Base-by-base conservation (phyloP, 2,888 invertebrate genomes). In the Silvanus unidentatus region DNA sequence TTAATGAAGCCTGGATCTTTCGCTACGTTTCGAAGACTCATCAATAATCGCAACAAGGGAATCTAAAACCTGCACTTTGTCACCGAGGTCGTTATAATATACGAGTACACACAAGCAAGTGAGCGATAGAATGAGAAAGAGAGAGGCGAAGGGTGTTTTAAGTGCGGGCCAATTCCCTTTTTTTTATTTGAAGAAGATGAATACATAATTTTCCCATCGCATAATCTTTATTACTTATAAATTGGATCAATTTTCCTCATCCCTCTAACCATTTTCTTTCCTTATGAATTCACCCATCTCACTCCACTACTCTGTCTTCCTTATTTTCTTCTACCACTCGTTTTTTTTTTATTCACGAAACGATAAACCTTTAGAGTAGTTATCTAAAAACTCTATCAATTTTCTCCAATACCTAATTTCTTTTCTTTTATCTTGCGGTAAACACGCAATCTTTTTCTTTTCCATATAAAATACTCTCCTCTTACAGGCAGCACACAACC, bases 381-480 rank as follows among this genome's bases (percentile, higher is more conserved):
- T 48, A 46, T 46, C 45, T 46, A 48, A 37, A 53, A 53, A 52
- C 50, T 54, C 52, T 47, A 54, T 54, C 54, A 50, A 54, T 52
- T 50, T 49, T 42, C 45, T 45, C 39, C 51, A 45, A 52, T 52
- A 48, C 47, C 50, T 54, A 54, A 54, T 54, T 54, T 47, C 49
- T 52, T 49, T 52, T 50, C 43, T 52, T 49, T 45, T 49, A 47
- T 52, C 42, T 47, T 36, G 43, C 49, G 42, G 47, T 49, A 49
- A 47, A 49, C 51, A 51, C 51, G 51, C 51, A 49, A 43, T 49
- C 43, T 46, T 46, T 51, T 48, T 48, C 38, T 22, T 35, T 41
- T 29, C 16, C 10, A 15, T 16, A 6, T 40, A n/a, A 29, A 15
- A 14, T 14, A 16, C 13, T 10, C 14, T 6, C 15, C 16, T 39